Conservation (phyloP, 2,797 vertebrate species). For the Alfaro cultratus region DNA sequence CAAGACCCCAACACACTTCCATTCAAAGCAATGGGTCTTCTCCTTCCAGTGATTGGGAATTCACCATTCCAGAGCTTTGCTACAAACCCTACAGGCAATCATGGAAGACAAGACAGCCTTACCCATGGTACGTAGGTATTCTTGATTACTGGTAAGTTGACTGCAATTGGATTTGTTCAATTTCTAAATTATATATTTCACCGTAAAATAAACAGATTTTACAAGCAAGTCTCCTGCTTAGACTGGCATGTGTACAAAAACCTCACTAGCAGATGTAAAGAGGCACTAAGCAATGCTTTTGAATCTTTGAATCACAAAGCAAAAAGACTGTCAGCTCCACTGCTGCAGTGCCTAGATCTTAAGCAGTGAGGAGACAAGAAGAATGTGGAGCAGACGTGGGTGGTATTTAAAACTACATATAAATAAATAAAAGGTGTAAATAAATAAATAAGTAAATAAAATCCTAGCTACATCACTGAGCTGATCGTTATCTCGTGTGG, state of each 20-base stretch:
- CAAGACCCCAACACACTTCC: no score
- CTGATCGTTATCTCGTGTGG: slow-evolving; percentile 67
- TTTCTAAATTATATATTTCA: slow-evolving; percentile 16
- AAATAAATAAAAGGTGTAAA: slow-evolving; percentile 80
- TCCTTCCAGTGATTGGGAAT: no score
- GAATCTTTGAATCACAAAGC: slow-evolving; percentile 79
- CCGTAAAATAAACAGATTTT: slow-evolving; percentile 13
- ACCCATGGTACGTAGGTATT: background rate
- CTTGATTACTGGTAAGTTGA: background rate
- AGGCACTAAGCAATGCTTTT: slow-evolving; percentile 69
- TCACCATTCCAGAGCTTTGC: no score
- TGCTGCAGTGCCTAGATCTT: slow-evolving; percentile 71
- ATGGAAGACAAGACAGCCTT: background rate
- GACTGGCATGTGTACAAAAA: slow-evolving; percentile 59
- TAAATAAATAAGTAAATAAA: slow-evolving; percentile 62
- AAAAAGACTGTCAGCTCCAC: slow-evolving; percentile 76
- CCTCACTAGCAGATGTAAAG: slow-evolving; percentile 73
- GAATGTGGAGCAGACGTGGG: slow-evolving; percentile 80
- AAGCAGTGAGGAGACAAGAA: slow-evolving; percentile 71
- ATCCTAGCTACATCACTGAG: slow-evolving; percentile 59
- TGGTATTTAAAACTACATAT: slow-evolving; percentile 83
- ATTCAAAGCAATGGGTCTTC: no score
- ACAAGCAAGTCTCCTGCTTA: slow-evolving; percentile 39
- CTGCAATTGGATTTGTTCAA: background rate
- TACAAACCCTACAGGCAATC: no score